Base-by-base conservation (phyloP, 2,888 invertebrate species). In the Microctonus brassicae region DNA sequence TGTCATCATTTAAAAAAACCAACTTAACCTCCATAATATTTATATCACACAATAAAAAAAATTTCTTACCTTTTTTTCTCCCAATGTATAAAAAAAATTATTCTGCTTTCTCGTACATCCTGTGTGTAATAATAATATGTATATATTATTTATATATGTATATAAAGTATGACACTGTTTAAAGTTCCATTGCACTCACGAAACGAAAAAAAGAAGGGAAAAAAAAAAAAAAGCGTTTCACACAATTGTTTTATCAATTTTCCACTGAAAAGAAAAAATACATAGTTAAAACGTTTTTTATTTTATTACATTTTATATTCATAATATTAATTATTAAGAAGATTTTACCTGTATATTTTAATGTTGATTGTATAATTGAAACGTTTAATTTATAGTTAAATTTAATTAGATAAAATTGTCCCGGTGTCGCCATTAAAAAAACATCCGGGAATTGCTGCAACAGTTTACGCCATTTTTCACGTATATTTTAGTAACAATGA, bases 391-490 rank as follows among this genome's bases (percentile, higher is more conserved):
- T n/a, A n/a, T n/a, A n/a, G n/a, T n/a, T n/a, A n/a, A n/a, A n/a
- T n/a, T n/a, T 39, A n/a, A 39, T 39, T n/a, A 13, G n/a, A n/a
- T n/a, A 39, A n/a, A 34, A 60, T 11, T 34, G 55, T 39, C 62
- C 63, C 69, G 69, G 47, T 36, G 52, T 39, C 6, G n/a, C 20
- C 7, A 73, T 69, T 71, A 64, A 53, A 73, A 76, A 76, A 75
- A 76, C 75, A 76, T 76, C 63, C 73, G 71, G 73, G 73, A 72
- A 70, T n/a, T 72, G 73, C 75, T 74, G 73, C 76, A 74, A 76
- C 73, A 75, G 75, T 75, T 74, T 75, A 72, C 76, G 76, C 76
- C 76, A 76, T 76, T 76, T 76, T 76, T 71, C 75, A 72, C 60
- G 65, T 70, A 53, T 61, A 66, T n/a, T n/a, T n/a, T 39, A 39